Evolutionary conservation across 2,113 vertebrate species (phyloP).

Genomic region (Phalacrocorax aristotelis): DNA sequence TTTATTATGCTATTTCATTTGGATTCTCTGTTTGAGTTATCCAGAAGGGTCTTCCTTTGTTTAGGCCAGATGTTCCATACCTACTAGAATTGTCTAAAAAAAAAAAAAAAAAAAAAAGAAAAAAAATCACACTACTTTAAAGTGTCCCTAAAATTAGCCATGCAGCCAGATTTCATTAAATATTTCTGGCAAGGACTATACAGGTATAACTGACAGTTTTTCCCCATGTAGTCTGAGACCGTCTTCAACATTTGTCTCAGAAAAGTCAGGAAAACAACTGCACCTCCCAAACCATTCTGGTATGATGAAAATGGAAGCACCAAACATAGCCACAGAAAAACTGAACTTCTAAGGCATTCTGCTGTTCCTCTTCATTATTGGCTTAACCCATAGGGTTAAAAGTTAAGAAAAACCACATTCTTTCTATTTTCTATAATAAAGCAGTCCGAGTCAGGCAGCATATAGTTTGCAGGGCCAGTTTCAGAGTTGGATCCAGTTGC

Average conservation of each 20-base stretch:
- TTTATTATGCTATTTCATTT: not conserved
- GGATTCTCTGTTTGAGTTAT: not conserved
- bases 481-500: not conserved
- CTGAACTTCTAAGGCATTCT: not conserved
- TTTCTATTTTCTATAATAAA: not conserved
- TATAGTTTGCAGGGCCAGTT: not conserved
- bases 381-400: not conserved
- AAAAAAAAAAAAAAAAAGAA: not conserved
- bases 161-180: not conserved
- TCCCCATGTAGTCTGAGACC: not conserved
- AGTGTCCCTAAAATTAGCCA: not conserved
- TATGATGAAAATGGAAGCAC: not conserved
- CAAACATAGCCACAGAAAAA: not conserved
- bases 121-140: not conserved
- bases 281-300: not conserved
- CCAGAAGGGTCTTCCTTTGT: not conserved
- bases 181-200: not conserved
- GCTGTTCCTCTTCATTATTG: not conserved
- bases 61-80: not conserved
- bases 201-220: not conserved
- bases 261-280: not conserved
- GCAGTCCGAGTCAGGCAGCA: not conserved
- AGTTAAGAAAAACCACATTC: not conserved
- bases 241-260: not conserved
- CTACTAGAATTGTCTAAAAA: not conserved